These are phyloP conservation scores for Fulmarus glacialis DNA, from an alignment of 2,113 vertebrate species.

Conservation along the genomic window DNA sequence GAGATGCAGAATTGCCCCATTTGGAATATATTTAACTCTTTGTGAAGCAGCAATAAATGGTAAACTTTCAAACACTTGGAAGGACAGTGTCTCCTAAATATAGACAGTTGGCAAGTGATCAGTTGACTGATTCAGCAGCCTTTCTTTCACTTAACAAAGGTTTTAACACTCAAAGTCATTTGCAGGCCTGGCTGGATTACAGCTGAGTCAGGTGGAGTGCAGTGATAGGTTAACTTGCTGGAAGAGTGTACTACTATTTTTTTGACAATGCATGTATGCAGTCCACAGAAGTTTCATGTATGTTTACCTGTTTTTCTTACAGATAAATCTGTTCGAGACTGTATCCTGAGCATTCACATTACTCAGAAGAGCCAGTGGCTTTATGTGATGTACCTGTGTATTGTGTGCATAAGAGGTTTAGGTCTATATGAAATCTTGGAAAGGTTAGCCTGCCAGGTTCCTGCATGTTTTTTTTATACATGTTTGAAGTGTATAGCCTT, in stretches of 20 bases:
- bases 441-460: neutral
- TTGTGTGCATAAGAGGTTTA: neutral
- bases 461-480: fast-evolving
- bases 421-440: neutral
- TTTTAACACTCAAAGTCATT: slow-evolving; percentile 19
- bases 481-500: neutral
- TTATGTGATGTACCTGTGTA: neutral
- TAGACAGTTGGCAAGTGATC: neutral
- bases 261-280: neutral
- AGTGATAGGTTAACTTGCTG: neutral
- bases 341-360: neutral
- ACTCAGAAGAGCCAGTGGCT: neutral
- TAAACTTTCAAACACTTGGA: neutral
- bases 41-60: neutral
- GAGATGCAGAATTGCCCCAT: neutral
- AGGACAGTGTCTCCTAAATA: neutral
- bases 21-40: neutral
- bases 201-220: neutral
- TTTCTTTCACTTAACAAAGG: neutral
- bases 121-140: slow-evolving; percentile 10
- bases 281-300: neutral
- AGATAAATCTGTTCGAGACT: neutral
- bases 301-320: neutral
- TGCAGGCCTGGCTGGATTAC: neutral
- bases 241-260: neutral